Base-by-base conservation (phyloP, 2,888 invertebrate species). In the Parthenolecanium corni region DNA sequence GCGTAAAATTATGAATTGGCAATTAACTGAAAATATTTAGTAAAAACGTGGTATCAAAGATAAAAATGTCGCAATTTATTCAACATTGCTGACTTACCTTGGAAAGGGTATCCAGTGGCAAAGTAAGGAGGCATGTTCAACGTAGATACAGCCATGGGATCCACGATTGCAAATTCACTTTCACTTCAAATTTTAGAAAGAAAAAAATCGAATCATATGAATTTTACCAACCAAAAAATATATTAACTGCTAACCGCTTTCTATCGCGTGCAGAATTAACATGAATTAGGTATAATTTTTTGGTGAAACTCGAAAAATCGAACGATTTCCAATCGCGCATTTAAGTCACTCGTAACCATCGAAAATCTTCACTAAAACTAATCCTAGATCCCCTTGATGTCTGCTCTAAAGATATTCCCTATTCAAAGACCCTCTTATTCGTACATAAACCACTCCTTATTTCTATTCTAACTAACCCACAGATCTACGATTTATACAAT, bases 61-160 rank as follows among this genome's bases (percentile, higher is more conserved):
- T n/a, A n/a, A n/a, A n/a, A n/a, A n/a, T n/a, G n/a, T n/a, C n/a
- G n/a, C n/a, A n/a, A n/a, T n/a, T n/a, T n/a, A n/a, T n/a, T n/a
- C n/a, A n/a, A n/a, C n/a, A n/a, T n/a, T n/a, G n/a, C n/a, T n/a
- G 4, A 71, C 76, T 74, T 80, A 89, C 89, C 89, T 87, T 89
- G 89, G 74, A 89, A 89, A 56, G 89, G 89, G 75, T 89, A 89
- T 83, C 89, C 89, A 75, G 89, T 84, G n/a, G n/a, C n/a, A 77
- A 89, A 88, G 77, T 89, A 89, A 67, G 89, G 87, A 71, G 88
- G 82, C 88, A 89, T 89, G 74, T 87, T 88, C 71, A 89, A 75
- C 66, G 87, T 83, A 71, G 88, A 87, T 74, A 89, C 88, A 75
- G 87, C 86, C 82, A 82, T 82, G 31, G 31, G 31, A 53, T 54